Conservation (phyloP, 2,113 vertebrate species). For the Xiphias gladius region DNA sequence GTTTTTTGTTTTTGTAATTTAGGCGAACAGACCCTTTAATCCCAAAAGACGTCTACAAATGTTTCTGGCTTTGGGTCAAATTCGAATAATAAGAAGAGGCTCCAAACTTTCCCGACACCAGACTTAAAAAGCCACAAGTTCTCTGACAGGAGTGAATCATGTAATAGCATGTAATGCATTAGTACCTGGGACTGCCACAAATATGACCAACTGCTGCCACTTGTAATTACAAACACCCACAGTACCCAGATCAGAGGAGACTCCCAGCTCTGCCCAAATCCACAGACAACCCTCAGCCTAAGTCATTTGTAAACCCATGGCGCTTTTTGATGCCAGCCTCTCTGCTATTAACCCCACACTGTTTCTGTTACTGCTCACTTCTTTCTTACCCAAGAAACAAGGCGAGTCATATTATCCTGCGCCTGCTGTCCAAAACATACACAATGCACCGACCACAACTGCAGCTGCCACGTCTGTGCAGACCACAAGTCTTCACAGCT, state of each 20-base stretch:
- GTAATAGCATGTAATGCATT: slow-evolving; percentile 52
- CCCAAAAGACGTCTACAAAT: slow-evolving; percentile 8
- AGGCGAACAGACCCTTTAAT: not conserved
- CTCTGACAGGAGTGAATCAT: slow-evolving; percentile 50
- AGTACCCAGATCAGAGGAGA: slow-evolving; percentile 65
- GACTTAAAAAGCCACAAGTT: slow-evolving; percentile 39
- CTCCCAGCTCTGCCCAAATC: slow-evolving; percentile 48
- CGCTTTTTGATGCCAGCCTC: slow-evolving; percentile 37
- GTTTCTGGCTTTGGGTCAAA: slow-evolving; percentile 2
- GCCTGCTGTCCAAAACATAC: slow-evolving; percentile 50
- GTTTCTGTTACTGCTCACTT: slow-evolving; percentile 32
- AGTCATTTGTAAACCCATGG: slow-evolving; percentile 8
- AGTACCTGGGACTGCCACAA: slow-evolving; percentile 51
- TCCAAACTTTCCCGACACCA: slow-evolving; percentile 42
- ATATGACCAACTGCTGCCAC: slow-evolving; percentile 43
- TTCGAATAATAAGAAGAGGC: slow-evolving; percentile 32
- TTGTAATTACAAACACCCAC: slow-evolving; percentile 68
- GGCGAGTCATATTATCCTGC: slow-evolving; percentile 44
- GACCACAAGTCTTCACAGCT: slow-evolving; percentile 64
- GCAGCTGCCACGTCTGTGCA: slow-evolving; percentile 65
- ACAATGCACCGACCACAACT: slow-evolving; percentile 57
- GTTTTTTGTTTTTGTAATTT: not conserved
- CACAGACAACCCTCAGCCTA: slow-evolving; percentile 40
- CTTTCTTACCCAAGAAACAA: slow-evolving; percentile 35
- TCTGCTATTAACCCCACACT: slow-evolving; percentile 8